A percentile compares a stretch with the other conserved stretches of the same genome.
phyloP scores from a whole-genome alignment of 1,140 invertebrate species.

The Helicoverpa zea region DNA sequence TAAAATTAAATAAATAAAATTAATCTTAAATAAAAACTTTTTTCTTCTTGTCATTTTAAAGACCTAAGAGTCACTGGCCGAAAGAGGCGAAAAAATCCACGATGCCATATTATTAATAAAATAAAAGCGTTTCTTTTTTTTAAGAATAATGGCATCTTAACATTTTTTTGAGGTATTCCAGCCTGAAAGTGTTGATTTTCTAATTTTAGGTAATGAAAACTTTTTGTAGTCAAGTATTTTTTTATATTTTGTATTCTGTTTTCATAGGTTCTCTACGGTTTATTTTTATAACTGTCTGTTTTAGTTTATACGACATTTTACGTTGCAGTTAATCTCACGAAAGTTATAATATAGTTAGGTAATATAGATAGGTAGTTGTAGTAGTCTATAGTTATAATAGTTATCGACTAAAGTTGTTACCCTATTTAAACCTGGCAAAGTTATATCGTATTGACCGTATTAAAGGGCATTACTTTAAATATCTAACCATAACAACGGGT shows the following conservation, averaged over 20 bases:
- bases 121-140: not conserved
- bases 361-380: too few relatives aligned
- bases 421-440: not conserved
- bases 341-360: too few relatives aligned
- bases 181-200: not conserved
- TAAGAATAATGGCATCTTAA: not conserved
- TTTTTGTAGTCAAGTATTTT: not conserved
- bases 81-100: not conserved
- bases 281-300: too few relatives aligned
- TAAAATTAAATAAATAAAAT: not conserved
- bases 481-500: slow-evolving; percentile 16
- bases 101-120: not conserved
- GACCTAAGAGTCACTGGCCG: not conserved
- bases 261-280: not conserved
- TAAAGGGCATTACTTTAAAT: slow-evolving; percentile 5
- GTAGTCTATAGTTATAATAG: too few relatives aligned
- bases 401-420: too few relatives aligned
- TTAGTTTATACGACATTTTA: too few relatives aligned
- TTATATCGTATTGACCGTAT: slow-evolving; percentile 6
- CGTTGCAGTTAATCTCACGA: too few relatives aligned
- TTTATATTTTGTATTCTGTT: not conserved
- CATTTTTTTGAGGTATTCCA: not conserved
- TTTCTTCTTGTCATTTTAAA: too few relatives aligned
- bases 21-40: too few relatives aligned
- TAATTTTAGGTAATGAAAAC: too few relatives aligned